Percentiles rank a stretch among this genome's conserved stretches.
These are phyloP conservation scores for Macaca fascicularis DNA, from an alignment of 2,113 vertebrate genomes.

Conservation along the genomic window DNA sequence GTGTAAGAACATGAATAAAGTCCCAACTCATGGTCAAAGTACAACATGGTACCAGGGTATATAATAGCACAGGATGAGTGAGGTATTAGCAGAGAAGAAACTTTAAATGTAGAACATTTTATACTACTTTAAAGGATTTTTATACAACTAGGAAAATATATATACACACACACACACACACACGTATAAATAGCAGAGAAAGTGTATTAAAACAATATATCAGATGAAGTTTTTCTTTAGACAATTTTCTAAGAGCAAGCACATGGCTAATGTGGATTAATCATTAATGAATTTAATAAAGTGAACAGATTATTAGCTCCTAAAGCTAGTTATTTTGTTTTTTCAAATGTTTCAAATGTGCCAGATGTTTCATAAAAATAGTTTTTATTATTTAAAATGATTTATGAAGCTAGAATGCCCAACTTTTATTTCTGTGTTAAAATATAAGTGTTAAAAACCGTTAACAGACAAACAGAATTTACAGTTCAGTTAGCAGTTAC, in stretches of 20 bases:
- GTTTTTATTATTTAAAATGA: constrained; percentile 69
- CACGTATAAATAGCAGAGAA: background rate
- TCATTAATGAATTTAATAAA: constrained; percentile 63
- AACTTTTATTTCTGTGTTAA: constrained; percentile 68
- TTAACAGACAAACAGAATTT: constrained; percentile 73
- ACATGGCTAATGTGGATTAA: constrained; percentile 46
- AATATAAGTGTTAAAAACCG: constrained; percentile 67
- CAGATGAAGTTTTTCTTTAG: constrained; percentile 33
- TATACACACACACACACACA: background rate
- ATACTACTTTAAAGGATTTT: constrained; percentile 25
- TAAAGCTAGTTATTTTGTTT: constrained; percentile 68
- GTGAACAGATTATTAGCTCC: constrained; percentile 66
- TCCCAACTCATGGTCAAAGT: background rate
- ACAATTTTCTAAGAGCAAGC: constrained; percentile 29
- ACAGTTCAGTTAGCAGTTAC: constrained; percentile 74
- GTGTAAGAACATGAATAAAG: constrained; percentile 45
- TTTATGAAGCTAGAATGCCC: constrained; percentile 54
- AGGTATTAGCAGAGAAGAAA: background rate
- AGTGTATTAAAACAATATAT: constrained; percentile 35
- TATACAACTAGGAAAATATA: constrained; percentile 43
- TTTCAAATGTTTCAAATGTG: constrained; percentile 50
- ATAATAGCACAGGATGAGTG: constrained; percentile 24
- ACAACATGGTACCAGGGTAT: background rate
- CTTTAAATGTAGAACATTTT: constrained; percentile 46
- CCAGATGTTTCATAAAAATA: constrained; percentile 74